These are phyloP conservation scores for Dreissena rostriformis DNA, from an alignment of 1,140 invertebrate genomes.

Conservation along the genomic window DNA sequence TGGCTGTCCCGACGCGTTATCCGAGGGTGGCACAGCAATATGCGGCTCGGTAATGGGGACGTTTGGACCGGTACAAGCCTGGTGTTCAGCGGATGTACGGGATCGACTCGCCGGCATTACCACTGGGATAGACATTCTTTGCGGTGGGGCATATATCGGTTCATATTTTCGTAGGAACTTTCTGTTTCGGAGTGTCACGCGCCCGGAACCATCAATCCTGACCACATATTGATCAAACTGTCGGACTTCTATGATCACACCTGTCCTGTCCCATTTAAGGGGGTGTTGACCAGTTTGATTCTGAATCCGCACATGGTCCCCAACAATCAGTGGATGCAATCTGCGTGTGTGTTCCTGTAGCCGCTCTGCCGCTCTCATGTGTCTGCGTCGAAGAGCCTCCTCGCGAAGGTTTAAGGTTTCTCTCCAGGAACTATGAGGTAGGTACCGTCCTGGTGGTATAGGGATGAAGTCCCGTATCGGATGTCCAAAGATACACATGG, in stretches of 20 bases:
- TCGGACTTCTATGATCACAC: constrained; percentile 58
- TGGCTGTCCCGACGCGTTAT: too few species aligned
- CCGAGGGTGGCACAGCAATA: too few species aligned
- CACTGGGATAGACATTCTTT: constrained; percentile 6
- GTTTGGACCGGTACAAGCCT: too few species aligned
- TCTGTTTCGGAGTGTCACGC: constrained; percentile 60
- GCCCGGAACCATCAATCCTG: constrained; percentile 59
- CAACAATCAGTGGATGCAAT: constrained; percentile 51
- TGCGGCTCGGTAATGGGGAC: too few species aligned
- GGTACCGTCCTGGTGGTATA: constrained; percentile 52
- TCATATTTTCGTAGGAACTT: constrained; percentile 61
- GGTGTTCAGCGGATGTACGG: too few species aligned
- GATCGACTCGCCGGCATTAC: too few species aligned
- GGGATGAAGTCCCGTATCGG: constrained; percentile 58
- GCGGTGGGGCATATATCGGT: constrained; percentile 32
- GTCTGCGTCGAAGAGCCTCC: constrained; percentile 57
- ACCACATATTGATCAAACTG: constrained; percentile 66
- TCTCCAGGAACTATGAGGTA: constrained; percentile 59
- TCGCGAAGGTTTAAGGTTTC: constrained; percentile 52
- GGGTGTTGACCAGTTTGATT: constrained; percentile 62
- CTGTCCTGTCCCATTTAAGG: constrained; percentile 64
- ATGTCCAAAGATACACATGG: constrained; percentile 38
- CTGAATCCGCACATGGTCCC: constrained; percentile 58
- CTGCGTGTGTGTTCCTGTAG: constrained; percentile 58
- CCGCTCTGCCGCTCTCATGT: constrained; percentile 56